Percentiles rank a stretch among this genome's conserved stretches.
Evolutionary conservation across 1,140 invertebrate species (phyloP).

Genomic region (Tyrophagus putrescentiae): DNA sequence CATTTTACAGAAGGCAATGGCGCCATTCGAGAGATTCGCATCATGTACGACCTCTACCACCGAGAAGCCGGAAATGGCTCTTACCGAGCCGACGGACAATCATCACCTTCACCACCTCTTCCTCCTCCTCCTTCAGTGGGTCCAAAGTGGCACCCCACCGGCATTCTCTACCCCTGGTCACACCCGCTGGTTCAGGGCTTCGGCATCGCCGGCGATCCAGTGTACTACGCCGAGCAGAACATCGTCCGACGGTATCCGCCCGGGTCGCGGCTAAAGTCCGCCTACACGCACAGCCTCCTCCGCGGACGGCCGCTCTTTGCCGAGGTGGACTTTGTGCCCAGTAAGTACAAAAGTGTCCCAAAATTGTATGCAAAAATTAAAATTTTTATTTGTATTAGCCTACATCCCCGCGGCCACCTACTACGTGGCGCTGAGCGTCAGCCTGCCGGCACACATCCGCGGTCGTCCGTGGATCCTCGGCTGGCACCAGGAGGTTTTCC

Average conservation of each 20-base stretch:
- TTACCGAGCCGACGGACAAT: too few relatives aligned
- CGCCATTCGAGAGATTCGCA: slow-evolving; percentile 9
- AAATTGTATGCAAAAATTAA: not conserved
- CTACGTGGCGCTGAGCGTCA: slow-evolving; percentile 5
- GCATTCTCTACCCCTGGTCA: not conserved
- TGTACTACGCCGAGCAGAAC: not conserved
- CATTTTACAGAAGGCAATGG: slow-evolving; percentile 12
- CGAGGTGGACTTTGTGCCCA: slow-evolving; percentile 19
- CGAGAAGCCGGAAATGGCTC: not conserved
- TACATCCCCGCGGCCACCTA: slow-evolving; percentile 11
- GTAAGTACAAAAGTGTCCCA: not conserved
- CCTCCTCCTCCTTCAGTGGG: not conserved
- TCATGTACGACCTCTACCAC: slow-evolving; percentile 8
- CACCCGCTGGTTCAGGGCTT: too few relatives aligned
- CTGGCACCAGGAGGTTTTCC: slow-evolving; percentile 14
- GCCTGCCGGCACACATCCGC: not conserved
- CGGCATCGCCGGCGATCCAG: not conserved
- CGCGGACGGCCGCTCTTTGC: slow-evolving; percentile 6
- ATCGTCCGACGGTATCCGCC: not conserved
- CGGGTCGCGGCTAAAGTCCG: not conserved
- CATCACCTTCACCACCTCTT: not conserved
- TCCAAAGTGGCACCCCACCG: not conserved
- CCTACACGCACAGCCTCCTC: not conserved
- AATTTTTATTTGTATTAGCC: slow-evolving; percentile 6
- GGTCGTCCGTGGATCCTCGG: slow-evolving; percentile 8